Conservation (phyloP, 2,888 invertebrate species). For the Aquatica leii region DNA sequence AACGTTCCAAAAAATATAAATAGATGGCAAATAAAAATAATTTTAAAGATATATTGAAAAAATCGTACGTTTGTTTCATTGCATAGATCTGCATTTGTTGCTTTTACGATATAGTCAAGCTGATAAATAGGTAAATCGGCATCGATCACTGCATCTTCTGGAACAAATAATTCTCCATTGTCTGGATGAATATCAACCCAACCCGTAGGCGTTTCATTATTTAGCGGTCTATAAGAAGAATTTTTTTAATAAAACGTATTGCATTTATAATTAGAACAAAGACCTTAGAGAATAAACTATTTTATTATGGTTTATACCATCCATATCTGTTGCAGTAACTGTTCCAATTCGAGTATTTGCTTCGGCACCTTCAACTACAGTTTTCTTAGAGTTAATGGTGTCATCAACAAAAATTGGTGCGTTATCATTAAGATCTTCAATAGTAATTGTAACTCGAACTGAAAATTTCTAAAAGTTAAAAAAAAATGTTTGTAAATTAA, state of each 20-base stretch:
- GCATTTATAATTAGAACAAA: not conserved
- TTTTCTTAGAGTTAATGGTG: slow-evolving; percentile 58
- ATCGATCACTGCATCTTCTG: slow-evolving; percentile 61
- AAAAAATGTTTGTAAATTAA: slow-evolving; percentile 5
- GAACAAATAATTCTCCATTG: slow-evolving; percentile 66
- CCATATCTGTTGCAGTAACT: slow-evolving; percentile 68
- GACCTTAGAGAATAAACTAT: slow-evolving; percentile 59
- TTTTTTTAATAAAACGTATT: not conserved
- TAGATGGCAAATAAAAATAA: too few species aligned
- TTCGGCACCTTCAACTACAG: slow-evolving; percentile 65
- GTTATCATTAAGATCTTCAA: slow-evolving; percentile 72
- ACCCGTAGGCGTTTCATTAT: slow-evolving; percentile 58
- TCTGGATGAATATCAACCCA: slow-evolving; percentile 63
- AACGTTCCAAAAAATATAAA: too few species aligned
- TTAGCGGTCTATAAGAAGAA: slow-evolving; percentile 44
- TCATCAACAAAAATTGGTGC: slow-evolving; percentile 64
- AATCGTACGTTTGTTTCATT: slow-evolving; percentile 59
- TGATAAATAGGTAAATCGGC: slow-evolving; percentile 62
- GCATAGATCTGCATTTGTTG: slow-evolving; percentile 60
- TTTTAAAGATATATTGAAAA: not conserved
- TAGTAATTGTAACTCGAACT: slow-evolving; percentile 67
- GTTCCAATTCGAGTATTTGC: slow-evolving; percentile 64
- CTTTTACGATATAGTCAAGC: slow-evolving; percentile 65
- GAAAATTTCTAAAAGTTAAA: too few species aligned
- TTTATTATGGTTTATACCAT: slow-evolving; percentile 67